These are phyloP conservation scores for Oasisia sp. DNA, from an alignment of 2,888 invertebrate genomes.

Conservation along the genomic window DNA sequence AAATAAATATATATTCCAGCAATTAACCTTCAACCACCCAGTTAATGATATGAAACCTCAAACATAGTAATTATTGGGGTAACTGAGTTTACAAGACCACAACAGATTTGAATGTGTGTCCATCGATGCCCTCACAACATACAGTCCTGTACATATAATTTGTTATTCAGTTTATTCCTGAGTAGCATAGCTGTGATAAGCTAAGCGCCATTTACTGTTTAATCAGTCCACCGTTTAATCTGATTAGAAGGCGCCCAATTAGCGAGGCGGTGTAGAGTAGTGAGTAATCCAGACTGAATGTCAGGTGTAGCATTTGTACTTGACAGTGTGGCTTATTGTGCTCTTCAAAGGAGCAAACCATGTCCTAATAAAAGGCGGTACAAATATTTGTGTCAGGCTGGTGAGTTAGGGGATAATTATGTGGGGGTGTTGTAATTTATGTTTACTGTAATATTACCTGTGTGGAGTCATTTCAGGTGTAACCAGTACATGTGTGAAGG, in stretches of 20 bases:
- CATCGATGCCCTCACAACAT: not conserved
- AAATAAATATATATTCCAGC: not conserved
- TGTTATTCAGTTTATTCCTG: not conserved
- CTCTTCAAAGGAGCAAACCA: not conserved
- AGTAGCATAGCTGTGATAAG: not conserved
- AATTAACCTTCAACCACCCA: not conserved
- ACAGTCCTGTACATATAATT: not conserved
- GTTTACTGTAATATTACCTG: not conserved
- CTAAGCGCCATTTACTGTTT: not conserved
- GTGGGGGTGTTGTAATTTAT: not conserved
- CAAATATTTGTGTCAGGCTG: not conserved
- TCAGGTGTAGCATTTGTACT: not conserved
- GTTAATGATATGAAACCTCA: too few species aligned
- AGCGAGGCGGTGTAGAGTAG: not conserved
- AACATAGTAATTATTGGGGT: too few species aligned
- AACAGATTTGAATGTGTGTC: not conserved
- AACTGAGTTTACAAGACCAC: not conserved
- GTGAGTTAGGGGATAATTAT: not conserved
- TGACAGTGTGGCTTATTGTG: not conserved
- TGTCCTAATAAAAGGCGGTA: not conserved
- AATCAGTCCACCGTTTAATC: not conserved
- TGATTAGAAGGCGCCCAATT: slow-evolving; percentile 12
- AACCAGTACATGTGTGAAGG: not conserved
- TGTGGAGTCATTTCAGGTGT: not conserved
- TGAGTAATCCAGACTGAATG: not conserved